phyloP scores from a whole-genome alignment of 2,888 invertebrate species.

The Lathronympha strigana region DNA sequence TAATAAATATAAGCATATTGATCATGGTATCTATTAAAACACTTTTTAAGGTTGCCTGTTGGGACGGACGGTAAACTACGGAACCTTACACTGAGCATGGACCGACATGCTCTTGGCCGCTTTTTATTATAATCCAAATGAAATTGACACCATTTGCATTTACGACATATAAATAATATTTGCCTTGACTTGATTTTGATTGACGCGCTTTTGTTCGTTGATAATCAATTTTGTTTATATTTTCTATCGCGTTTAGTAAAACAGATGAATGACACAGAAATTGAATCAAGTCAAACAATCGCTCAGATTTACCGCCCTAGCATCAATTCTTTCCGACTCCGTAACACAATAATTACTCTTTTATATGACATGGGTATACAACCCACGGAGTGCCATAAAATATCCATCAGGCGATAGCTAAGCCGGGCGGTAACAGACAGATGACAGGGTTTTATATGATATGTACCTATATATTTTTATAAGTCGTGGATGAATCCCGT shows the following conservation, averaged over 20 bases:
- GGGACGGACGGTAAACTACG: too few relatives aligned
- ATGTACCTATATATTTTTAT: constrained; percentile 35
- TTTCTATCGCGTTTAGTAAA: background rate
- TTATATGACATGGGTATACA: constrained; percentile 35
- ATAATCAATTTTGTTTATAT: too few relatives aligned
- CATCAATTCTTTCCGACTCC: background rate
- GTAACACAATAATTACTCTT: constrained; percentile 35
- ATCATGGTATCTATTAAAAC: too few relatives aligned
- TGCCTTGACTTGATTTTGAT: too few relatives aligned
- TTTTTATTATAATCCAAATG: too few relatives aligned
- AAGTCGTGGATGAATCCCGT: constrained; percentile 10
- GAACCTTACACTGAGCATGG: too few relatives aligned
- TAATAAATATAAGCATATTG: too few relatives aligned
- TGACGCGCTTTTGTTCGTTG: too few relatives aligned
- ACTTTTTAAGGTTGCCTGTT: too few relatives aligned
- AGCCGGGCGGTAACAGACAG: constrained; percentile 37
- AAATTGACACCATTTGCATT: too few relatives aligned
- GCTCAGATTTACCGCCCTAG: background rate
- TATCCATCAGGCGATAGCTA: constrained; percentile 36
- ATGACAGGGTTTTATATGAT: constrained; percentile 36
- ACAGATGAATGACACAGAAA: background rate
- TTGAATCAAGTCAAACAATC: background rate
- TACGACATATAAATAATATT: too few relatives aligned
- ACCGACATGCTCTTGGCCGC: too few relatives aligned
- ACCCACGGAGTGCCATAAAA: constrained; percentile 30